Evolutionary conservation across 2,113 vertebrate genomes (phyloP), one percentile per base, ranked within the genome.

Genomic region (Budorcas taxicolor): DNA sequence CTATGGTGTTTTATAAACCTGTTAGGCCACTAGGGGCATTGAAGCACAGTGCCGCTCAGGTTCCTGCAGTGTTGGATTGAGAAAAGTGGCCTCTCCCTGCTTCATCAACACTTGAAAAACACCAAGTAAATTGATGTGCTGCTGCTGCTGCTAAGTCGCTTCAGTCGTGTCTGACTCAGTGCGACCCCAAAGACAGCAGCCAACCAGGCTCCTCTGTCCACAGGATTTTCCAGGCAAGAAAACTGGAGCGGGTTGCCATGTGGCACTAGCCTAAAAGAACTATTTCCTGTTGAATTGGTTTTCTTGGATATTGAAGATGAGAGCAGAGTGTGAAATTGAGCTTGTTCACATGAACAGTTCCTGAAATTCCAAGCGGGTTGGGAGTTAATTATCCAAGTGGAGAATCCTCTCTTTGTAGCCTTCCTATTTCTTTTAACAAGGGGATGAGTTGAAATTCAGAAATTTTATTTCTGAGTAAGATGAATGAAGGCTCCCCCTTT

Each of bases 281-380:
- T 71, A 36, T 94, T 97, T 96, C 64, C 81, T 96, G 43, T 94
- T 91, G 95, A 87, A 87, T 94, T 97, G 91, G 64, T 81, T 92
- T 96, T 90, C 91, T 95, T 94, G 81, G 57, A 94, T 92, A 43
- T 92, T 90, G 57, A 95, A 97, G 81, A 90, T 94, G 87, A 88
- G 80, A 96, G 74, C 50, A 71, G 88, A 96, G 62, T 97, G 91
- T 98, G 93, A 97, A 97, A 97, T 94, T 97, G 90, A 97, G 40
- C 89, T 96, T 96, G 25, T 94, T 97, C 94, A 96, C 92, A 92
- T 92, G 92, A 97, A 45, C 0, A 14, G 60, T 96, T 97, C 86
- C 80, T 96, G 53, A 92, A 92, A 87, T 87, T 95, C 33, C 62
- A 95, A 92, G 62, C 29, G 90, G 62, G 36, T 53, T 95, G 52